Base-by-base conservation (phyloP, 2,888 invertebrate species). In the Leptopilina syphax region DNA sequence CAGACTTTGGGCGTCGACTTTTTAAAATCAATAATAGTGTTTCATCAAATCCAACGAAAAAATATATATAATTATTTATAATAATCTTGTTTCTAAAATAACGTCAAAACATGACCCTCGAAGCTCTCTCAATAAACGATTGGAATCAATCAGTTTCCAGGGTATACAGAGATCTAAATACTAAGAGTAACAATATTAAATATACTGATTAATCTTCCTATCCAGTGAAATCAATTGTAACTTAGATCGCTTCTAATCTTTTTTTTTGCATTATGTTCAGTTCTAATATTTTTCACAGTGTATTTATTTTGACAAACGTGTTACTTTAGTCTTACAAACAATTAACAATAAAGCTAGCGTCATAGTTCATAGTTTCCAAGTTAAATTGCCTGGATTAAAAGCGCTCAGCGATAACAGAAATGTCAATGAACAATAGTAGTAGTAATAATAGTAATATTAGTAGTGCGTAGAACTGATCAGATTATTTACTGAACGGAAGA, bases 401-500 rank as follows among this genome's bases (percentile, higher is more conserved):
- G 73, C 73, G 18, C 57, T 57, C n/a, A 73, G 57, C n/a, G n/a
- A 73, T 54, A 73, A 73, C 57, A 73, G 34, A 73, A 73, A 34
- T 73, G 73, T n/a, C 73, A 34, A 73, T 57, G 57, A 41, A 50
- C 50, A 50, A 3, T 50, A 50, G 10, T 50, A 50, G 12, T 50
- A 47, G 9, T 47, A 47, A 50, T 50, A 50, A 10, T 50, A 50
- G 50, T 50, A 68, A 10, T 68, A 50, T 24, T 68, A 67, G 24
- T 70, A 73, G 73, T 73, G 57, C 73, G 73, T 73, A 73, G 73
- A 73, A 73, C 73, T 73, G 57, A 73, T 73, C 73, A 73, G 73
- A 73, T 73, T 73, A 73, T 73, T 73, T 73, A 60, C 73, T 57
- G 34, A 73, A 60, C 73, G 73, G 73, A 73, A 73, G 73, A 73